Evolutionary conservation across 2,113 vertebrate genomes (phyloP), one percentile per base, ranked within the genome.

Genomic region (Pardalotus punctatus): DNA sequence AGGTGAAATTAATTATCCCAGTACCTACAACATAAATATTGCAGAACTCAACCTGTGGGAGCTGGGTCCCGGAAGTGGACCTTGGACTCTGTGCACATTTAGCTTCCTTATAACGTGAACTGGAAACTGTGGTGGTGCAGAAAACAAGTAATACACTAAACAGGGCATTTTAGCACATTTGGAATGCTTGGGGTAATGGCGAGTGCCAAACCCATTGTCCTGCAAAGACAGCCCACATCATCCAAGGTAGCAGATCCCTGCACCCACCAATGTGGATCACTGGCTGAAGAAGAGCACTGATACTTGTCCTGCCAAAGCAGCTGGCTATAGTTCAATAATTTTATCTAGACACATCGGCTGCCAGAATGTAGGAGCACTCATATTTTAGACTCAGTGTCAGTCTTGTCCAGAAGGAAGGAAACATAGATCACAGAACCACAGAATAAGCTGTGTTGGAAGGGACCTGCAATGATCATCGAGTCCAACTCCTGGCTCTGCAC

Each of bases 151-250:
- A 14, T 29, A 8, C 5, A 48, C 10, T 54, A 58, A 92, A 62
- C 3, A n/a, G 28, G 5, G 24, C 8, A 16, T 24, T 36, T 48
- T 36, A 71, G 29, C 25, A 38, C 1, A 2, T 14, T 50, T 19
- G 10, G 5, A 74, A 54, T 10, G 14, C 9, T 0, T 2, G 38
- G 14, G 13, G 11, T 57, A 53, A 47, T 2, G 9, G 11, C 5
- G 22, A 77, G 10, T 14, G 25, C 21, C 45, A 86, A 72, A 80
- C 27, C 48, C 29, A 9, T 29, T 12, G 18, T 36, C 47, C 31
- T 36, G n/a, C n/a, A 57, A 83, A 65, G 16, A 61, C 9, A 10
- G 45, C 11, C 11, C 21, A 38, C 29, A 42, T 47, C 43, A 33
- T 20, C 50, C 53, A 64, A 50, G 23, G 33, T 0, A 58, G 48